Percentiles rank a stretch among this genome's conserved stretches.
Conservation (phyloP, 2,113 vertebrate genomes). For the Bucco capensis region DNA sequence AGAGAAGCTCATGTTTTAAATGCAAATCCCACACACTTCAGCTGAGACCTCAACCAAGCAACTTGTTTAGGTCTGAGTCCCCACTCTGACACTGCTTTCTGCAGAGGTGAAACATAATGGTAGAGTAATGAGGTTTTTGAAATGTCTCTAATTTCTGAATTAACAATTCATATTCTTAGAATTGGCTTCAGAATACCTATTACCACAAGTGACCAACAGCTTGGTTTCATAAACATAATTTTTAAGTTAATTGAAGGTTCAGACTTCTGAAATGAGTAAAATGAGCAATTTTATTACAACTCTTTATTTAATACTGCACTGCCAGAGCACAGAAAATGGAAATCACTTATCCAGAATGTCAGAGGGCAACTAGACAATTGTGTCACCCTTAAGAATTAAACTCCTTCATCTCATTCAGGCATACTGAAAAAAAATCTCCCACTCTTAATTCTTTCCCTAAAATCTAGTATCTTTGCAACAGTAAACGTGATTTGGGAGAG, state of each 20-base stretch:
- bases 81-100: background rate
- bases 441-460: background rate
- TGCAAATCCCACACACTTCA: background rate
- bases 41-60: background rate
- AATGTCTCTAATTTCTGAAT: background rate
- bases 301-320: background rate
- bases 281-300: background rate
- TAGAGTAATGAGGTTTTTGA: background rate
- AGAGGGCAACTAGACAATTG: background rate
- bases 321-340: slow-evolving; percentile 4
- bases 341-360: slow-evolving; percentile 7
- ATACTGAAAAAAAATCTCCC: background rate
- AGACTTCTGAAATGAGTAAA: slow-evolving; percentile 18
- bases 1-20: background rate
- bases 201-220: background rate
- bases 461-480: background rate
- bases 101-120: background rate
- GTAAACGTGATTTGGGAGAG: background rate
- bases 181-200: background rate
- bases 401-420: background rate
- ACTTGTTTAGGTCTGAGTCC: background rate
- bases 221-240: background rate
- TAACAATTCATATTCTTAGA: background rate
- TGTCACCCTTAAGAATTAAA: background rate
- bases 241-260: background rate